phyloP scores from a whole-genome alignment of 2,797 vertebrate species.

The Halcyon smyrnensis region DNA sequence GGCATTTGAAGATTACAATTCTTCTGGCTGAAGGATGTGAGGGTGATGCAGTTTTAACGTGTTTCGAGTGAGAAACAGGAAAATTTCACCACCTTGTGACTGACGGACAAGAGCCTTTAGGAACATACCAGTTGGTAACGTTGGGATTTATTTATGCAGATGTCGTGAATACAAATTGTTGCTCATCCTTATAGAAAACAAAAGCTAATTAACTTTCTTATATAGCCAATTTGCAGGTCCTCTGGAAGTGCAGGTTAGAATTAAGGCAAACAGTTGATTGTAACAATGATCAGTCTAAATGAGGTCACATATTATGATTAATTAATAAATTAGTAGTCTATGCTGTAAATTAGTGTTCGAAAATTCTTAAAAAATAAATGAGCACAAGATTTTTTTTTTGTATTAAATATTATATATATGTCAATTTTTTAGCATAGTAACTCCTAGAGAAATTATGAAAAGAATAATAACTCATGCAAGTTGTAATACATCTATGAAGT shows the following conservation, averaged over 20 bases:
- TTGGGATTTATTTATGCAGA: background rate
- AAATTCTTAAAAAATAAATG: constrained; percentile 27
- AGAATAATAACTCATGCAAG: background rate
- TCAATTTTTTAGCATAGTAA: background rate
- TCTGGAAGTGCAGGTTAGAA: constrained; percentile 58
- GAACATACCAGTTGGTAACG: background rate
- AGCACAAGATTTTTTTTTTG: background rate
- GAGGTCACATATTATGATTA: constrained; percentile 72
- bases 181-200: constrained; percentile 32
- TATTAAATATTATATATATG: background rate
- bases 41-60: background rate
- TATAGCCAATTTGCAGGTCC: constrained; percentile 54
- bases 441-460: background rate
- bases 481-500: background rate
- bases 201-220: constrained; percentile 59
- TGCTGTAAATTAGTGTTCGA: constrained; percentile 54
- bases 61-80: background rate
- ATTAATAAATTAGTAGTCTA: constrained; percentile 68
- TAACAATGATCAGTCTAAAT: constrained; percentile 61
- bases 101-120: background rate
- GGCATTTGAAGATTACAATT: background rate
- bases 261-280: constrained; percentile 66
- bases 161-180: constrained; percentile 10
- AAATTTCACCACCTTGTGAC: background rate
- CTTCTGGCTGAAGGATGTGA: background rate